phyloP scores from a whole-genome alignment of 2,113 vertebrate genomes.

The Apteryx owenii region DNA sequence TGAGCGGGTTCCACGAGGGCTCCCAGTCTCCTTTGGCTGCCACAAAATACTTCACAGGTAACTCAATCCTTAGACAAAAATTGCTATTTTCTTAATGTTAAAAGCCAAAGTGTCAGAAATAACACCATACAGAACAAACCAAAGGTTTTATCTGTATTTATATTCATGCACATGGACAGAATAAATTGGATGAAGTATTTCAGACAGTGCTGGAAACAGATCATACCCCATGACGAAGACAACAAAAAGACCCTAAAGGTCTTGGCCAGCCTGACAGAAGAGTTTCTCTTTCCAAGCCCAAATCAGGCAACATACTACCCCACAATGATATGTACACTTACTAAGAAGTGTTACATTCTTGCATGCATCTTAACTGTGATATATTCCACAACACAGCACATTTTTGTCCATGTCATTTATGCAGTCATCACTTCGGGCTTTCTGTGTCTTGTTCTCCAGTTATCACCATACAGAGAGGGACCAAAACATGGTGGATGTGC shows the following conservation, averaged over 20 bases:
- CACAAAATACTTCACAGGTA: background rate
- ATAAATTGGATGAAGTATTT: background rate
- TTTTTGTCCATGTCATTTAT: background rate
- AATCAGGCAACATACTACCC: background rate
- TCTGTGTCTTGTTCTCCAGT: background rate
- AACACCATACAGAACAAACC: background rate
- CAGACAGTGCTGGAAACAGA: background rate
- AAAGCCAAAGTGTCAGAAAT: background rate
- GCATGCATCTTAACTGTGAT: slow-evolving; percentile 3
- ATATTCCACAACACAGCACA: background rate
- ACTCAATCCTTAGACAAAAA: background rate
- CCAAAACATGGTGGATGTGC: background rate
- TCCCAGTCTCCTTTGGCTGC: background rate
- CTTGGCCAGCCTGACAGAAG: background rate
- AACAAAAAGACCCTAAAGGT: background rate
- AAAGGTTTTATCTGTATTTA: background rate
- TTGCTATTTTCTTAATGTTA: background rate
- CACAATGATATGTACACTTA: background rate
- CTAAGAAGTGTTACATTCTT: background rate
- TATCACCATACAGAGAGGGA: background rate
- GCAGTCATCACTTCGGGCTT: background rate
- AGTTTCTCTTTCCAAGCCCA: fast-evolving
- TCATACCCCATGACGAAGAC: background rate
- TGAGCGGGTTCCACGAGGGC: background rate
- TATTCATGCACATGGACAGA: background rate